Evolutionary conservation across 2,888 invertebrate genomes (phyloP), one percentile per base, ranked within the genome.

Genomic region (Cephonodes hylas): DNA sequence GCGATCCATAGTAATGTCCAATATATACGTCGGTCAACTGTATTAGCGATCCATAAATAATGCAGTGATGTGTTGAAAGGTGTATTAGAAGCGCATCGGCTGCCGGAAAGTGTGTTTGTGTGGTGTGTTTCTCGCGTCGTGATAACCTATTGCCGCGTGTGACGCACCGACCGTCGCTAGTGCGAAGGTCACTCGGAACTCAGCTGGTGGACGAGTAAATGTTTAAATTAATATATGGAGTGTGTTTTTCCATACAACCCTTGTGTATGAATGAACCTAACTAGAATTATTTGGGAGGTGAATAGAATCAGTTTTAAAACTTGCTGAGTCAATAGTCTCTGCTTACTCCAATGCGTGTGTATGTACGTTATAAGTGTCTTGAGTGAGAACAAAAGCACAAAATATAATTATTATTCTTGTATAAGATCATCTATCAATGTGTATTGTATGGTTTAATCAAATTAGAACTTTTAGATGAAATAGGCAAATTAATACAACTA

Each of bases 121-220:
- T 25, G 23, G 18, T 18, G 8, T n/a, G n/a, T n/a, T n/a, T n/a
- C n/a, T n/a, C 31, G 53, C 8, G 18, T 38, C n/a, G 38, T 18
- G 53, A 53, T 53, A 53, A 53, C 53, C 53, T 53, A 23, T 27
- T 53, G 53, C 31, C 18, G 53, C 53, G 48, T n/a, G 48, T 38
- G 38, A 38, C 38, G 38, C n/a, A n/a, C 13, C 38, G n/a, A 25
- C 27, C 10, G 53, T 31, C 27, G 31, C 18, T 53, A 27, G 31
- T 18, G 27, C 53, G 27, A 53, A 31, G 31, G 18, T 53, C 53
- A 53, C 31, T 27, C 18, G 31, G 3, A 18, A 53, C 27, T 18
- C 18, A 18, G 53, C 3, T 27, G 18, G 31, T 25, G 18, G 8
- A 18, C 15, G 18, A 15, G 27, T 53, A 18, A 27, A 27, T 53